Evolutionary conservation across 2,113 vertebrate genomes (phyloP).

Genomic region (Synchiropus splendidus): DNA sequence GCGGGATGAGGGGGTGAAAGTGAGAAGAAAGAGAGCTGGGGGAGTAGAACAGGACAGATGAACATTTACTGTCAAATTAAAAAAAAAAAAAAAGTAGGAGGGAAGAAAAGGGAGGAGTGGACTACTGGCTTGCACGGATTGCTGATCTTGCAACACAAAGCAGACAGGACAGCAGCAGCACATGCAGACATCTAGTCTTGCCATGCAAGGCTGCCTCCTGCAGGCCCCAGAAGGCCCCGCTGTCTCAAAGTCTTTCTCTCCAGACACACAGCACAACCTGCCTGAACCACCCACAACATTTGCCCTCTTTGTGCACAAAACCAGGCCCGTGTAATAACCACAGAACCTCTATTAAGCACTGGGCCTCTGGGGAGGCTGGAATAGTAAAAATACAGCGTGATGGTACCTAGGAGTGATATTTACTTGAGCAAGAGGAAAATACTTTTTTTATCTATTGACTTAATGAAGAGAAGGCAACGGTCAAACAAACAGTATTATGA

Average conservation of each 20-base stretch:
- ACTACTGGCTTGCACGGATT: constrained; percentile 48
- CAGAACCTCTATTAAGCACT: constrained; percentile 46
- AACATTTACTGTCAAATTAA: constrained; percentile 33
- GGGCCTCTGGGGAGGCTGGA: constrained; percentile 20
- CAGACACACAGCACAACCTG: constrained; percentile 36
- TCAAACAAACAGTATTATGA: no score
- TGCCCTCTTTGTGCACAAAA: constrained; percentile 46
- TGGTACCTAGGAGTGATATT: no score
- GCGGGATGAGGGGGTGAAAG: constrained; percentile 6
- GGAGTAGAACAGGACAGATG: constrained; percentile 15
- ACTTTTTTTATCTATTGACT: no score
- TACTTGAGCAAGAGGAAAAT: no score
- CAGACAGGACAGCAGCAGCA: constrained; percentile 50
- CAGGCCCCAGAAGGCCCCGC: constrained; percentile 41
- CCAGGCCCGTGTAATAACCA: constrained; percentile 50
- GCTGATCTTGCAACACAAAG: constrained; percentile 52
- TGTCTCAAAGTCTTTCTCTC: constrained; percentile 22
- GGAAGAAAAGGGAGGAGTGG: constrained; percentile 17
- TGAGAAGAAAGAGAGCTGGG: constrained; percentile 16
- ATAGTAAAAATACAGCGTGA: no score
- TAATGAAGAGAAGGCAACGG: no score
- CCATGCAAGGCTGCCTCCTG: constrained; percentile 49
- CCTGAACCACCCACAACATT: constrained; percentile 48
- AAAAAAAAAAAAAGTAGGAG: constrained; percentile 21
- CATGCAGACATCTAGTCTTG: constrained; percentile 52